Evolutionary conservation across 2,113 vertebrate species (phyloP).

Genomic region (Zosterops pallidus): DNA sequence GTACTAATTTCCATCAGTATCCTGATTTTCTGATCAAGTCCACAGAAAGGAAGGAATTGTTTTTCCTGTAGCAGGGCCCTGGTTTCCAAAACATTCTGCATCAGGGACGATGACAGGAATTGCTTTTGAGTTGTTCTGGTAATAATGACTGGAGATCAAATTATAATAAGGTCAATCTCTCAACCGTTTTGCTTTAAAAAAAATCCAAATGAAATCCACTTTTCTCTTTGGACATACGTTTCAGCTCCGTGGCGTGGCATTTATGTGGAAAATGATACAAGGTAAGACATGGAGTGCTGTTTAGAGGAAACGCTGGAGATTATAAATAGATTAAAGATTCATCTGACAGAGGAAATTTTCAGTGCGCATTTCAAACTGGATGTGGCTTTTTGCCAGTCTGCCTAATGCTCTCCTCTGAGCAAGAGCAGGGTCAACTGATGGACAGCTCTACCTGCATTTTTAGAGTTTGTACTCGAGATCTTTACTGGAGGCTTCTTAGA

Average conservation of each 20-base stretch:
- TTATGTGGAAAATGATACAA: conserved; percentile 38
- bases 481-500: not conserved
- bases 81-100: not conserved
- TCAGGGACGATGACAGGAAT: conserved; percentile 3
- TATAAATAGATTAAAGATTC: conserved; percentile 66
- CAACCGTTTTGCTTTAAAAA: not conserved
- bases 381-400: conserved; percentile 21
- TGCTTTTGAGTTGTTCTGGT: conserved; percentile 46
- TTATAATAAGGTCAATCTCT: conserved; percentile 30
- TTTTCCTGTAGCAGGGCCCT: not conserved
- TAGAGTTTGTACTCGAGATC: not conserved
- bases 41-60: not conserved
- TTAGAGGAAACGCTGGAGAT: conserved; percentile 35
- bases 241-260: conserved; percentile 8
- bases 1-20: not conserved
- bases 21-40: not conserved
- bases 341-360: conserved; percentile 47
- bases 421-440: not conserved
- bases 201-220: not conserved
- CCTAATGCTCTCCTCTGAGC: not conserved
- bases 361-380: not conserved
- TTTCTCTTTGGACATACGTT: not conserved
- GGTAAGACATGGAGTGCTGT: conserved; percentile 44
- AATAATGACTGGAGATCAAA: conserved; percentile 17
- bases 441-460: not conserved